Conservation (phyloP, 2,888 invertebrate species). For the Meghimatium bilineatum region DNA sequence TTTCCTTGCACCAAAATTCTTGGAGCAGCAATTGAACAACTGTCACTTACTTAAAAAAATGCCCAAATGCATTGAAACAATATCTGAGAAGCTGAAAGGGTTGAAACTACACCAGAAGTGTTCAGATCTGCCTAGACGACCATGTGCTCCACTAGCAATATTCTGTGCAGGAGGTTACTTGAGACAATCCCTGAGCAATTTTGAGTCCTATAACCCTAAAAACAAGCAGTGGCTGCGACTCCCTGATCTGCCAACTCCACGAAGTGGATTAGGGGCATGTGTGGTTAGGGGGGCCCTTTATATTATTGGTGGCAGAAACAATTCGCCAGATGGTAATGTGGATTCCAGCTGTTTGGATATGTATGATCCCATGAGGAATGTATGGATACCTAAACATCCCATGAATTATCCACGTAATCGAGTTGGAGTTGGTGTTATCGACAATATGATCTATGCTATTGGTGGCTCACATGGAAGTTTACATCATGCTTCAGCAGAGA, state of each 20-base stretch:
- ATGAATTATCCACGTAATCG: constrained; percentile 92
- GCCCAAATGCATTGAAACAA: constrained; percentile 91
- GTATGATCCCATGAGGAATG: constrained; percentile 90
- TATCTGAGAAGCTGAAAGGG: constrained; percentile 88
- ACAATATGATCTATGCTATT: constrained; percentile 92
- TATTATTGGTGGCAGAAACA: constrained; percentile 94
- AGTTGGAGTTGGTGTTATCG: constrained; percentile 95
- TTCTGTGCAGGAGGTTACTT: constrained; percentile 94
- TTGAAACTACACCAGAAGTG: constrained; percentile 90
- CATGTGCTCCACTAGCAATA: constrained; percentile 89
- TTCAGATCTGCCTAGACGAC: constrained; percentile 86
- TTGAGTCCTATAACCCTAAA: constrained; percentile 92
- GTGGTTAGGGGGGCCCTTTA: constrained; percentile 85
- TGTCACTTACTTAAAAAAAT: constrained; percentile 91
- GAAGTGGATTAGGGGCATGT: constrained; percentile 83
- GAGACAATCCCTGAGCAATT: constrained; percentile 88
- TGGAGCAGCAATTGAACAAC: constrained; percentile 93
- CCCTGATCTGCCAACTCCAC: constrained; percentile 89
- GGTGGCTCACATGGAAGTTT: constrained; percentile 92
- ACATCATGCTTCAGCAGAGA: constrained; percentile 92
- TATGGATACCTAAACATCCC: constrained; percentile 88
- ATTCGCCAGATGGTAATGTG: constrained; percentile 85
- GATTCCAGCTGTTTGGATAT: constrained; percentile 83
- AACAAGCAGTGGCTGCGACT: constrained; percentile 90
- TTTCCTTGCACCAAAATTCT: constrained; percentile 91